These are phyloP conservation scores for Bradypodion ventrale DNA, from an alignment of 2,797 vertebrate species.

Conservation along the genomic window DNA sequence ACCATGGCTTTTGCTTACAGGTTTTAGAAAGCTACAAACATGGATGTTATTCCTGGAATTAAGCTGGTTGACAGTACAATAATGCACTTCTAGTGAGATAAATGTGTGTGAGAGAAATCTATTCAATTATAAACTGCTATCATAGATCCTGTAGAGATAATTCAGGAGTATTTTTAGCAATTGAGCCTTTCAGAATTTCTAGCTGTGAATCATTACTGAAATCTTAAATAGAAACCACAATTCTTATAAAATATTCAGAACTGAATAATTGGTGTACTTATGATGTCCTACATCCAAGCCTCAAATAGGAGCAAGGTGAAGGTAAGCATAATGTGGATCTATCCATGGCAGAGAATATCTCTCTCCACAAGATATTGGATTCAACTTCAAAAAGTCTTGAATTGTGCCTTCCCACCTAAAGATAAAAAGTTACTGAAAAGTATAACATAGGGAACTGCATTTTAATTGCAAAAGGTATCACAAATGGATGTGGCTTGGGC, in stretches of 20 bases:
- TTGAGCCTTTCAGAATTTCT: not conserved
- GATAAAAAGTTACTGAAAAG: not conserved
- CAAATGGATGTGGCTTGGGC: no score
- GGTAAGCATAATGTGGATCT: not conserved
- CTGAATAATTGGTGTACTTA: not conserved
- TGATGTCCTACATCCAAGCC: not conserved
- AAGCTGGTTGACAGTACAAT: slow-evolving; percentile 21
- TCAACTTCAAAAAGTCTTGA: not conserved
- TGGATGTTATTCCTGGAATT: slow-evolving; percentile 17
- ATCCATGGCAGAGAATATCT: not conserved
- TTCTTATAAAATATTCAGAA: not conserved
- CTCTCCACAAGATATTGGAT: not conserved
- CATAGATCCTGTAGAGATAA: slow-evolving; percentile 1
- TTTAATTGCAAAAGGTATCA: not conserved
- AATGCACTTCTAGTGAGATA: slow-evolving; percentile 17
- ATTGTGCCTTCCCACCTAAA: not conserved
- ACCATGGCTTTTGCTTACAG: not conserved
- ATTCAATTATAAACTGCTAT: slow-evolving; percentile 4
- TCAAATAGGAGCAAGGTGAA: not conserved
- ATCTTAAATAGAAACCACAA: not conserved
- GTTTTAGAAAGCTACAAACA: slow-evolving; percentile 6
- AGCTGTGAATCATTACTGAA: not conserved
- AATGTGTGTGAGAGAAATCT: slow-evolving; percentile 28
- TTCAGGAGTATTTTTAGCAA: not conserved
- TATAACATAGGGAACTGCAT: not conserved